Evolutionary conservation across 2,888 invertebrate genomes (phyloP), one percentile per base, ranked within the genome.

Genomic region (Syrphus vitripennis): DNA sequence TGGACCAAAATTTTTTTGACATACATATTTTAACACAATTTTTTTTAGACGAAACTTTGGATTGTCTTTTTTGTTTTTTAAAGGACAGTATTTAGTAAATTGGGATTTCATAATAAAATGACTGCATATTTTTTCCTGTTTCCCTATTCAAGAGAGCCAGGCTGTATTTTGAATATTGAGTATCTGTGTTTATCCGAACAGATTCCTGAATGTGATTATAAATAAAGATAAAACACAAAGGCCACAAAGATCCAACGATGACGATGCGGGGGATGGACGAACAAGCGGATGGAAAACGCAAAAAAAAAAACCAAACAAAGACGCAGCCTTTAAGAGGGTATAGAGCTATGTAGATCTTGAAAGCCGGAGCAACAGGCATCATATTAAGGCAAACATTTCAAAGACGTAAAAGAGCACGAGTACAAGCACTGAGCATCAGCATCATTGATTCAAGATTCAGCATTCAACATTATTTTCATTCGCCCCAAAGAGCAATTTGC

Each of bases 201-300:
- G 78, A 83, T 83, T 78, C 78, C 53, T 37, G 40, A 83, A 78
- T 45, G 78, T 61, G 83, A 83, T 83, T 72, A n/a, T n/a, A 78
- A 69, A 50, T 45, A 48, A 78, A 67, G 7, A 48, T 19, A 55
- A 77, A 55, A 69, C 26, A 55, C 67, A 29, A 48, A 42, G 19
- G 0, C 48, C 9, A 45, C 48, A 29, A 48, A 9, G 3, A 61
- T 16, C 12, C 21, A 6, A 40, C n/a, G 21, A 61, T 24, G 26
- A 55, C 40, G 42, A 59, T 4, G 1, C 31, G 4, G 9, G 1
- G 31, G 9, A 7, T 9, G 1, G 2, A 48, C 37, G 5, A 48
- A 31, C n/a, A n/a, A n/a, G n/a, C 24, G 34, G 48, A 34, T 31
- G 29, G 29, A 59, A 55, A 42, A 71, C 10, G 45, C 42, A 19